Base-by-base conservation (phyloP, 1,140 invertebrate genomes). In the Aphaenogaster rudis region DNA sequence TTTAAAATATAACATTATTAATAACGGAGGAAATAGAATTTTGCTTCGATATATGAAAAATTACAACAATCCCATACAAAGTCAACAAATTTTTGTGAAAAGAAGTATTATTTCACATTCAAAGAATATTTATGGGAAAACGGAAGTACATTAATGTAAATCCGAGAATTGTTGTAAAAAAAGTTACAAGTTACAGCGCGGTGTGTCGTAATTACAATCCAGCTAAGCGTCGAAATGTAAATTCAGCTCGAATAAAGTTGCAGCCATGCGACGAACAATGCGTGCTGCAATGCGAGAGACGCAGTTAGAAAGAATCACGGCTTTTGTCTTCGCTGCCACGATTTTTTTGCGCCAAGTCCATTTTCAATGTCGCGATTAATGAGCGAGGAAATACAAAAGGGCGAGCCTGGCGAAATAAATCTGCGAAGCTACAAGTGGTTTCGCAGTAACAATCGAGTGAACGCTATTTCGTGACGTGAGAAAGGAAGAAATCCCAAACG, bases 341-440 rank as follows among this genome's bases (percentile, higher is more conserved):
- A 42, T 78, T 71, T 71, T 81, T 71, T 63, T 48, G 21, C n/a
- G 8, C 21, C 48, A 39, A 64, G n/a, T 42, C 3, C 15, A 54
- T 81, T 81, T 72, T 81, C 52, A 72, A 81, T 57, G 66, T 72
- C 33, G n/a, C 66, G 15, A 81, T 81, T 72, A 81, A 81, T 81
- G 50, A 81, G 9, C 28, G 39, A 3, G 0, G 39, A 42, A 81
- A 33, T 33, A 48, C 8, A 81, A 81, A 81, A 72, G 39, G 5
- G 15, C 3, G 39, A 81, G 50, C 17, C 17, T 57, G 17, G 50
- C 15, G 50, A 71, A 81, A 81, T 81, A 72, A 80, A 80, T 80
- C 33, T 45, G 21, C 50, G 11, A 17, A 72, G 66, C 66, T 72
- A 57, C 79, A 81, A 81, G 67, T 71, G 79, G 50, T 71, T 71